Base-by-base conservation (phyloP, 2,113 vertebrate species). In the Sylvia atricapilla region DNA sequence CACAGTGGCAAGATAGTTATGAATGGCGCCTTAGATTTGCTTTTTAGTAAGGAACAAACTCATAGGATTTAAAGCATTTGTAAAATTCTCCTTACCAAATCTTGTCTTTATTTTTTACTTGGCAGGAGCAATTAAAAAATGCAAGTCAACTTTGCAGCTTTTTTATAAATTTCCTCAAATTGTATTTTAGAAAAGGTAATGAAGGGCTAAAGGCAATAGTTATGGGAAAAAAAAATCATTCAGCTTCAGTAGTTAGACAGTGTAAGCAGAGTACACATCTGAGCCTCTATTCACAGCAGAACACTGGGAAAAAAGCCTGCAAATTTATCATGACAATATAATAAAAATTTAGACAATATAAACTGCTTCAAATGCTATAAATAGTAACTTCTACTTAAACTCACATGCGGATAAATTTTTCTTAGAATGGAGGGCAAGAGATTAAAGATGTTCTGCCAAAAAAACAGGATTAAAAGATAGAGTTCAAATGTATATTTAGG, bases 271-370 rank as follows among this genome's bases (percentile, higher is more conserved):
- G 46, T 64, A 52, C 50, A 79, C 55, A 90, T 95, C 63, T 84
- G 76, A 96, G 47, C 46, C 60, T 95, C 74, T 86, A 44, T 64
- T 90, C 87, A 96, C 90, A 96, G 58, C 52, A 95, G 90, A 94
- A 91, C 31, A 84, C 70, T 89, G 67, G 37, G 60, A 4, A 35
- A 79, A 92, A 88, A 58, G 63, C 22, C 72, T 91, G 59, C 37
- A 89, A 96, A 96, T 95, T 95, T 87, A 93, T 95, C 81, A 83
- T 93, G 92, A 84, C 83, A 93, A 78, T 81, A 72, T 91, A 94
- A 92, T 95, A 93, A 97, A 96, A 94, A 86, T 72, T 64, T 94
- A 94, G 84, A 94, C 75, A 96, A 89, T 94, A 78, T 75, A 90
- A 94, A 96, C 56, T 75, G 73, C 79, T 94, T 92, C 67, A 79